Percentiles rank a stretch among this genome's conserved stretches.
Conservation (phyloP, 2,888 invertebrate genomes). For the Thereva unica region DNA sequence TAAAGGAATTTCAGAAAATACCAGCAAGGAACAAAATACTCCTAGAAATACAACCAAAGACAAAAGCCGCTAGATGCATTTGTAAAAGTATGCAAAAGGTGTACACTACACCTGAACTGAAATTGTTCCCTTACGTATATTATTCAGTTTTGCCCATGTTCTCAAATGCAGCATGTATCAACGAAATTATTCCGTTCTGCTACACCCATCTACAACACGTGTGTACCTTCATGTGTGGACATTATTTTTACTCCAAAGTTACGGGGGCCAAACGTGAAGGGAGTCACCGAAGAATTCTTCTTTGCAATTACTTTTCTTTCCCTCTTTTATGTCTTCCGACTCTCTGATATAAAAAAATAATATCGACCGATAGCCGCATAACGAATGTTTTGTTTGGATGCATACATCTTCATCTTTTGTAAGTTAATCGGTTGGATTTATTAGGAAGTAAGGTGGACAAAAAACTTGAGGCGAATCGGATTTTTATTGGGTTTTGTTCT, state of each 20-base stretch:
- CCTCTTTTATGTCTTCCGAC: conserved; percentile 25
- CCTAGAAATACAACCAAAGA: too few relatives aligned
- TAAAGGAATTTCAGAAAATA: too few relatives aligned
- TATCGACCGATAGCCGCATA: conserved; percentile 7
- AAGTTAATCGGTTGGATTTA: conserved; percentile 28
- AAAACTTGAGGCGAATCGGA: too few relatives aligned
- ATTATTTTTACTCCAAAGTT: conserved; percentile 13
- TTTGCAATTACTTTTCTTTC: conserved; percentile 13
- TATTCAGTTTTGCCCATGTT: conserved; percentile 12
- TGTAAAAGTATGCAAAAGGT: too few relatives aligned
- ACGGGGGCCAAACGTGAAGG: conserved; percentile 25
- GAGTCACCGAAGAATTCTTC: conserved; percentile 5
- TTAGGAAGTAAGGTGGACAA: not conserved
- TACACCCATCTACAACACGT: conserved; percentile 18
- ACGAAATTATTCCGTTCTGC: conserved; percentile 7
- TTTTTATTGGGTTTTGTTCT: too few relatives aligned
- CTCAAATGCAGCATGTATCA: conserved; percentile 19
- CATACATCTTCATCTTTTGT: conserved; percentile 29
- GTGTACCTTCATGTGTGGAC: conserved; percentile 24
- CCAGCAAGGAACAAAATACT: too few relatives aligned
- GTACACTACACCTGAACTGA: too few relatives aligned
- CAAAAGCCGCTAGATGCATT: too few relatives aligned
- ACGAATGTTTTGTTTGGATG: conserved; percentile 33
- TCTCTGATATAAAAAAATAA: not conserved
- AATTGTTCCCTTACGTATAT: too few relatives aligned